These are phyloP conservation scores for Microctenopoma stevenorrisi DNA, from an alignment of 2,797 vertebrate species.

Conservation along the genomic window DNA sequence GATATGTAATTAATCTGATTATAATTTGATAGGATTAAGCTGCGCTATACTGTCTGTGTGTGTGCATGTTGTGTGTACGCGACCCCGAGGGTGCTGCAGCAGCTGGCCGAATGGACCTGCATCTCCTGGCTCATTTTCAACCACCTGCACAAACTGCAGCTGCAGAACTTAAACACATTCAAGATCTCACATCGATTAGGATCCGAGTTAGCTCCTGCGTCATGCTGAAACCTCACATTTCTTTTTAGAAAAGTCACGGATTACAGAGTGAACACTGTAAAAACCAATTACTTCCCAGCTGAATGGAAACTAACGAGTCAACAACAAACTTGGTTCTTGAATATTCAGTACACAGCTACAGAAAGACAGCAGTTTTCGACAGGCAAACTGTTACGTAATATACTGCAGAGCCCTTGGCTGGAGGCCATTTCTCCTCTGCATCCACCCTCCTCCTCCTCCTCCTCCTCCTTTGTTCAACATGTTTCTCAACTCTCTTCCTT, in stretches of 20 bases:
- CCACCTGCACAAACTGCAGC: constrained; percentile 2
- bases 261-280: background rate
- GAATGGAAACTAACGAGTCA: constrained; percentile 34
- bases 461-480: constrained; percentile 16
- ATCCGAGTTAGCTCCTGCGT: background rate
- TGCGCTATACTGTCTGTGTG: background rate
- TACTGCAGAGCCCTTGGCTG: constrained; percentile 79
- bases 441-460: constrained; percentile 52
- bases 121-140: constrained; percentile 3
- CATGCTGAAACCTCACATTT: background rate
- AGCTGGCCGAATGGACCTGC: background rate
- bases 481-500: constrained; percentile 43
- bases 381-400: constrained; percentile 76
- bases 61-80: background rate
- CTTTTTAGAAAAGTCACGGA: background rate
- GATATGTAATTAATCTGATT: constrained; percentile 3
- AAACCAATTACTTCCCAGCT: constrained; percentile 11
- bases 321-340: constrained; percentile 18
- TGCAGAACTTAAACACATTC: constrained; percentile 3
- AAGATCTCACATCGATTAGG: background rate
- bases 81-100: background rate
- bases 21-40: no score
- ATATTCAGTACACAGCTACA: constrained; percentile 11
- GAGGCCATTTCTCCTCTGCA: constrained; percentile 72
- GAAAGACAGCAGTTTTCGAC: constrained; percentile 56